Evolutionary conservation across 1,140 invertebrate species (phyloP), one percentile per base, ranked within the genome.

Genomic region (Caerostris extrusa): DNA sequence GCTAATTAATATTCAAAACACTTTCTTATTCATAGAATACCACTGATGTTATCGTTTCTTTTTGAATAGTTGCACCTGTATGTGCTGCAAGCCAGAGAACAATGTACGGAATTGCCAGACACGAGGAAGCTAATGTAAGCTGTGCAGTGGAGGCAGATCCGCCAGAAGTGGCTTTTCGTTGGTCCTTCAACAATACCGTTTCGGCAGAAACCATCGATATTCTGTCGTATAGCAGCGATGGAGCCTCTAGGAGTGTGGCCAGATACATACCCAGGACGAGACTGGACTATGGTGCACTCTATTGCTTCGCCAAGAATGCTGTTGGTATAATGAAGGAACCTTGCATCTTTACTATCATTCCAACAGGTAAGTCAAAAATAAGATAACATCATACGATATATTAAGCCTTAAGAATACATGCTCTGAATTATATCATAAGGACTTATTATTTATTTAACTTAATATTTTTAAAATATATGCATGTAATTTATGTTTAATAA

Each of bases 111-210:
- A 97, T 98, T 3, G 98, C 98, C 0, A 96, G 98, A 77, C 97
- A 98, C 77, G 98, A 98, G 95, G 97, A 97, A 7, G 97, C 97
- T 14, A 97, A 97, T 94, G 97, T 98, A 90, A 96, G 97, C 3
- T 98, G 98, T 96, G 98, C 98, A 95, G 96, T 98, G 34, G 98
- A 98, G 95, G 98, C 98, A 4, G 98, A 98, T 96, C 98, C 98
- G 0, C 96, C 97, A 5, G 97, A 98, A 3, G 96, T 97, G 94
- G 96, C 98, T 95, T 99, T 98, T 95, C 97, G 97, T 86, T 99
- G 98, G 98, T 98, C 98, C 7, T 98, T 99, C 96, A 99, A 99
- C 96, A 99, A 99, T 96, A 98, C 98, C 95, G 98, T 98, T 5
- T 53, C 90, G 7, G 58, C 67, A 1, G 91, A 94, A 85, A 86